Conservation (phyloP, 2,113 vertebrate genomes). For the Tretioscincus oriximinensis region DNA sequence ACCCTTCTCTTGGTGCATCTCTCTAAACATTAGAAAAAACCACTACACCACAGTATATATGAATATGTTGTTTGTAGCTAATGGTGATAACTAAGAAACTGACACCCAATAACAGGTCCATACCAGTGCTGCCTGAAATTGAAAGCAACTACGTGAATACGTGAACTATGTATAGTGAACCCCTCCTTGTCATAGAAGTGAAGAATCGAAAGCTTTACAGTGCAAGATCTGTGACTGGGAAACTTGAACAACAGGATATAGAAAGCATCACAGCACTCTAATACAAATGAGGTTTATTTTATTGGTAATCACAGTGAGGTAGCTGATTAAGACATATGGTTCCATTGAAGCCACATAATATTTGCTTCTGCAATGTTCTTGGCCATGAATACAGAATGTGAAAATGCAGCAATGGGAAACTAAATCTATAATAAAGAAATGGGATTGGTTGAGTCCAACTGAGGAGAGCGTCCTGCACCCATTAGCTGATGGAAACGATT, state of each 20-base stretch:
- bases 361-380: slow-evolving; percentile 21
- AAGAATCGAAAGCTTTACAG: neutral
- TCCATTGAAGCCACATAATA: slow-evolving; percentile 16
- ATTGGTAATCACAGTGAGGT: slow-evolving; percentile 59
- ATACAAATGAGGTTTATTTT: slow-evolving; percentile 40
- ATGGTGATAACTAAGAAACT: too few relatives aligned
- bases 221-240: too few relatives aligned
- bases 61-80: neutral
- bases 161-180: neutral
- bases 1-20: neutral
- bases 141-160: neutral
- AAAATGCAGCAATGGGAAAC: neutral
- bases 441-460: neutral
- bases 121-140: neutral
- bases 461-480: too few relatives aligned
- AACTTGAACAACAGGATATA: slow-evolving; percentile 41
- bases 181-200: neutral
- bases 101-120: neutral
- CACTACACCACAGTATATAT: neutral
- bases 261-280: slow-evolving; percentile 43
- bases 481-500: too few relatives aligned
- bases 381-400: neutral
- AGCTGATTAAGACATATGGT: slow-evolving; percentile 43
- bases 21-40: neutral
- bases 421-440: neutral